Conservation (phyloP, 2,888 invertebrate genomes). For the Agrenia bidenticulata region DNA sequence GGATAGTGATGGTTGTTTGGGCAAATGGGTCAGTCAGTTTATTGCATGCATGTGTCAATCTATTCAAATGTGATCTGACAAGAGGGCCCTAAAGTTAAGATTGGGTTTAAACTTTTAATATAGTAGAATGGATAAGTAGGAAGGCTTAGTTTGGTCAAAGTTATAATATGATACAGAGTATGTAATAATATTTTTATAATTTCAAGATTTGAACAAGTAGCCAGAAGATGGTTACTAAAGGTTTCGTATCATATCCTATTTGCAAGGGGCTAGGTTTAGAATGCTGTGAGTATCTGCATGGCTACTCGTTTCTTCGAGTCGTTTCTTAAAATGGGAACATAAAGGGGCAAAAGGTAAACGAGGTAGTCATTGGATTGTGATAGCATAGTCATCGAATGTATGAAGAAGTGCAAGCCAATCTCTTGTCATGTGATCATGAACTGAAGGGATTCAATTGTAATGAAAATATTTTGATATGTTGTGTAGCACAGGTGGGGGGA, state of each 20-base stretch:
- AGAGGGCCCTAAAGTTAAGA: too few relatives aligned
- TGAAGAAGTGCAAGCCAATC: not conserved
- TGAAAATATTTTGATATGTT: constrained; percentile 21
- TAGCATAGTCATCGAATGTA: too few relatives aligned
- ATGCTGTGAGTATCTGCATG: not conserved
- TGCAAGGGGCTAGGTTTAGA: too few relatives aligned
- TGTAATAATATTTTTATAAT: too few relatives aligned
- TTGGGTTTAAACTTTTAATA: too few relatives aligned
- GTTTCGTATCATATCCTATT: too few relatives aligned
- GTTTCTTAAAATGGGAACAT: constrained; percentile 22
- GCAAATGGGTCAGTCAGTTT: constrained; percentile 16
- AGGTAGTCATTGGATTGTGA: constrained; percentile 10
- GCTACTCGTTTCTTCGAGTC: not conserved
- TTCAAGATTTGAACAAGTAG: too few relatives aligned
- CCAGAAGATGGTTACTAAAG: too few relatives aligned
- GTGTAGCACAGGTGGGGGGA: constrained; percentile 7
- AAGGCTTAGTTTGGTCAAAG: too few relatives aligned
- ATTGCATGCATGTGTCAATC: not conserved
- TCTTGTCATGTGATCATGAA: not conserved
- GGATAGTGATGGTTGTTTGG: constrained; percentile 9
- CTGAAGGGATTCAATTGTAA: constrained; percentile 3
- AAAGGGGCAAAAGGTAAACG: constrained; percentile 19
- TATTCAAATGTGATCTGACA: constrained; percentile 2
- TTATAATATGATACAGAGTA: too few relatives aligned
- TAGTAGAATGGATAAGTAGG: too few relatives aligned